Evolutionary conservation across 2,113 vertebrate genomes (phyloP).

Genomic region (Perca flavescens): DNA sequence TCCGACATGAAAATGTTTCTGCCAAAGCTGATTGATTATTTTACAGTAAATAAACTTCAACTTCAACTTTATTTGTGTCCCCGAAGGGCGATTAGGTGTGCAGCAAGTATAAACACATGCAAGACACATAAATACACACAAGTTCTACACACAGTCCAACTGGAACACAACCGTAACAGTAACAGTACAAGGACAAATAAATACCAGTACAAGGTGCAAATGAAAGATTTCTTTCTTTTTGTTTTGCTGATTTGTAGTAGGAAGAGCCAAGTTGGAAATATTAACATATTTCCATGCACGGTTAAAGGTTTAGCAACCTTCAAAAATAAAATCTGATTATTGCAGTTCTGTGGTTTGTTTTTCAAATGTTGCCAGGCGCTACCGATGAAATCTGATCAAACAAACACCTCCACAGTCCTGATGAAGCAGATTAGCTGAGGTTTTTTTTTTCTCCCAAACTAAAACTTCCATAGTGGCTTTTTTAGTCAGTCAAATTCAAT

Average conservation of each 20-base stretch:
- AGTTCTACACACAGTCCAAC: no score
- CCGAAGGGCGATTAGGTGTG: no score
- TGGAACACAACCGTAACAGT: no score
- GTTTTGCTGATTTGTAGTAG: background rate
- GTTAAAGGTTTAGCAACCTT: background rate
- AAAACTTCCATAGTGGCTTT: background rate
- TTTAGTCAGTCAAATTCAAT: background rate
- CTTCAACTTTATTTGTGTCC: no score
- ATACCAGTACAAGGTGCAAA: no score
- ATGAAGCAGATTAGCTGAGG: constrained; percentile 13
- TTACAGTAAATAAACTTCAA: no score
- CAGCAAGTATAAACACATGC: no score
- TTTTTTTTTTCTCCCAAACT: background rate
- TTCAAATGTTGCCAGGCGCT: background rate
- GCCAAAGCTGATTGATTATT: no score
- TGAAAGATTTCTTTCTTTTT: background rate
- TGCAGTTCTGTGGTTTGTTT: constrained; percentile 31
- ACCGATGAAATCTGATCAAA: constrained; percentile 45
- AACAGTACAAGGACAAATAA: no score
- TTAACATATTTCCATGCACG: background rate
- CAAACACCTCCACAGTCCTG: constrained; percentile 11
- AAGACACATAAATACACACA: no score
- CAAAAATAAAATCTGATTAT: constrained; percentile 2
- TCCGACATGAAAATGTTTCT: background rate
- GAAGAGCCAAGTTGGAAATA: background rate